Evolutionary conservation across 2,888 invertebrate species (phyloP).

Genomic region (Neoaliturus tenellus): DNA sequence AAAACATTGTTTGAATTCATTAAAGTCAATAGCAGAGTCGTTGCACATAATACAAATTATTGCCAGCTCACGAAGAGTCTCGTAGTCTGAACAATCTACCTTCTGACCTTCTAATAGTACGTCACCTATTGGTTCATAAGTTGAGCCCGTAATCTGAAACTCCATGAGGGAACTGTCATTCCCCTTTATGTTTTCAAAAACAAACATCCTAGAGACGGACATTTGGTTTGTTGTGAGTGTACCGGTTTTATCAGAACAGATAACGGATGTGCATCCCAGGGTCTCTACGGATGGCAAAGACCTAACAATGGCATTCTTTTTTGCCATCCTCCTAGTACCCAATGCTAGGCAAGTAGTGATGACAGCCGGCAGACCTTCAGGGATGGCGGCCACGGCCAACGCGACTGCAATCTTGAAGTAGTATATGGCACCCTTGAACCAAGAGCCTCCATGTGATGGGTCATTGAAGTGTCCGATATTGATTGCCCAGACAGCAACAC

Average conservation of each 20-base stretch:
- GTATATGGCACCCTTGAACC: slow-evolving; percentile 99
- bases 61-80: slow-evolving; percentile 93
- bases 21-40: slow-evolving; percentile 99
- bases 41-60: slow-evolving; percentile 99
- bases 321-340: slow-evolving; percentile 99
- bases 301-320: slow-evolving; percentile 99
- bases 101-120: slow-evolving; percentile 92
- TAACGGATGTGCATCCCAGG: slow-evolving; percentile 99
- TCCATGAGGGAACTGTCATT: slow-evolving; percentile 94
- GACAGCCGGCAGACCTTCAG: slow-evolving; percentile 99
- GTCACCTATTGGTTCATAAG: slow-evolving; percentile 99
- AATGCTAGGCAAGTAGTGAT: slow-evolving; percentile 99
- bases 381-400: slow-evolving; percentile 99
- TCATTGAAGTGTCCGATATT: slow-evolving; percentile 99
- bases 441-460: slow-evolving; percentile 99
- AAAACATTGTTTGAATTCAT: slow-evolving; percentile 98
- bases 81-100: slow-evolving; percentile 90
- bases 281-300: slow-evolving; percentile 99
- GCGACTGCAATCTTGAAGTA: slow-evolving; percentile 99
- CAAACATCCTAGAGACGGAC: slow-evolving; percentile 98
- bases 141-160: slow-evolving; percentile 99
- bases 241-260: slow-evolving; percentile 99
- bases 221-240: slow-evolving; percentile 99
- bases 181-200: slow-evolving; percentile 94
- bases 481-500: slow-evolving; percentile 99